Evolutionary conservation across 2,888 invertebrate species (phyloP), one percentile per base, ranked within the genome.

Genomic region (Oegoconia quadripuncta): DNA sequence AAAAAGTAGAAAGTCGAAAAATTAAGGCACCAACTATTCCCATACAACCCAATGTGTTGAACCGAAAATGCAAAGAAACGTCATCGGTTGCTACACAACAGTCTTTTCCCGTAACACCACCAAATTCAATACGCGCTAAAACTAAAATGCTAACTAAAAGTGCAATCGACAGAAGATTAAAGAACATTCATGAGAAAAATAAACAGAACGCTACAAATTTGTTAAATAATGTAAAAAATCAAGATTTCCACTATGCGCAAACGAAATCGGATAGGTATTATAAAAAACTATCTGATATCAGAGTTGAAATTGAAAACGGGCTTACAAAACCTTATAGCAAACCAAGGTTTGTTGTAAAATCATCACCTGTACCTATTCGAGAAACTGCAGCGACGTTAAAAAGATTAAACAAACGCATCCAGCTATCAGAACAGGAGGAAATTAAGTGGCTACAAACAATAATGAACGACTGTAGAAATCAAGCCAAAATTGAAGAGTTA

Each of bases 391-490:
- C 90, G 1, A 81, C 88, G 5, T 50, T 90, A 1, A 83, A 89
- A 64, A 73, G 90, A 51, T 74, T 89, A 37, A 88, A 88, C 37
- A 88, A 87, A 50, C 67, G 73, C 44, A 75, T 90, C 25, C 74
- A 36, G 16, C 38, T 56, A 30, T 54, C 47, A 3, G 69, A 71
- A 53, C 57, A 67, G 34, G 72, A 81, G 46, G 89, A 90, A 69
- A 66, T 90, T 3, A 71, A 81, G 42, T 87, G 88, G 77, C 59
- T 91, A 6, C 70, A 89, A 51, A 76, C 86, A 38, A 60, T 90
- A 34, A 55, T 89, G 9, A 70, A 67, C 44, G 88, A 84, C 37
- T 86, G 84, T 41, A 75, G 67, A 45, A 81, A 87, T 55, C 66
- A 76, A 8, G 51, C 64, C 1, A 78, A 74, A 55, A 62, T 87